These are phyloP conservation scores for Drosophila sordidula DNA, from an alignment of 2,888 invertebrate species.

Conservation along the genomic window DNA sequence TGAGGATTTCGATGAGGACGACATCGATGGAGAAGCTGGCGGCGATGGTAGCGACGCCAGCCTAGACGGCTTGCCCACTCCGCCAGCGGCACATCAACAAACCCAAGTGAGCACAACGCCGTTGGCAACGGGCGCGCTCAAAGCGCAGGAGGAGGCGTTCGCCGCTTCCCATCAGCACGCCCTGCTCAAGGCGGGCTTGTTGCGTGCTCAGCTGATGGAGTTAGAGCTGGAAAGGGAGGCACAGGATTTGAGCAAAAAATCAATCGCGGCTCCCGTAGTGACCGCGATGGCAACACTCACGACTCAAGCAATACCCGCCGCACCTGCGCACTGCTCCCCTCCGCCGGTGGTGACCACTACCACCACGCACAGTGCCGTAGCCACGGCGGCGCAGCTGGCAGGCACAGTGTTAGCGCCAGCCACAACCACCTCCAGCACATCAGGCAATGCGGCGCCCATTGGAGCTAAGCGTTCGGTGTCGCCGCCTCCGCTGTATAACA, in stretches of 20 bases:
- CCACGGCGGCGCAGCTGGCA: conserved; percentile 49
- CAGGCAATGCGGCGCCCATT: conserved; percentile 47
- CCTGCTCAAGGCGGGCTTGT: conserved; percentile 59
- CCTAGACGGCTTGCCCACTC: conserved; percentile 62
- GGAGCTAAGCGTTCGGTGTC: conserved; percentile 79
- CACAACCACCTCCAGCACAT: conserved; percentile 58
- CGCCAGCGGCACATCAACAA: conserved; percentile 71
- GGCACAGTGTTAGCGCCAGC: conserved; percentile 65
- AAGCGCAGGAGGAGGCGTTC: conserved; percentile 65
- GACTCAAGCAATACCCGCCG: conserved; percentile 14
- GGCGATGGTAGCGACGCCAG: conserved; percentile 57
- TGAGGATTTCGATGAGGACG: conserved; percentile 84
- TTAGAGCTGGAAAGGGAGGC: conserved; percentile 77
- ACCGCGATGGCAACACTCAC: conserved; percentile 8
- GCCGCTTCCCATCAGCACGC: conserved; percentile 65
- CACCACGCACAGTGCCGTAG: conserved; percentile 47
- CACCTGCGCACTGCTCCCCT: conserved; percentile 57
- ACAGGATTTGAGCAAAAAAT: conserved; percentile 80
- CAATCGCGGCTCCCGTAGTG: conserved; percentile 34
- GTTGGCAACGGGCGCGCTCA: conserved; percentile 59
- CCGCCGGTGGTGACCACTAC: conserved; percentile 66
- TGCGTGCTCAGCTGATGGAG: conserved; percentile 70
- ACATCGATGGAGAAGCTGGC: conserved; percentile 74
- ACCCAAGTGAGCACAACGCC: conserved; percentile 74
- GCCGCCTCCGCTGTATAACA: conserved; percentile 82